A percentile compares a stretch with the other conserved stretches of the same genome.
Conservation (phyloP, 1,140 invertebrate species). For the Pemphigus obesinymphae region DNA sequence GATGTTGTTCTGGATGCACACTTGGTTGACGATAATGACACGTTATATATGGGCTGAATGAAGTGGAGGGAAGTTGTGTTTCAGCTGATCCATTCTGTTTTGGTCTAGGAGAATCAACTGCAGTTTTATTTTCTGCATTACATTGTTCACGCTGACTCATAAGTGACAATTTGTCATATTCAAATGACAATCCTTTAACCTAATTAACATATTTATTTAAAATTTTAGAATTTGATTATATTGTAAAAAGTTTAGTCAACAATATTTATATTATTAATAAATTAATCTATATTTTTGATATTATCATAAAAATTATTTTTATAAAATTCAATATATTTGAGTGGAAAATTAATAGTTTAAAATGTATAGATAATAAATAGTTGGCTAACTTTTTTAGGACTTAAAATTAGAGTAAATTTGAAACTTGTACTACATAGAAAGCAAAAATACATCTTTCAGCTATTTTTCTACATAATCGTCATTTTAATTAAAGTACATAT, state of each 20-base stretch:
- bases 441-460: no score
- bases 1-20: constrained; percentile 2
- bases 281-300: neutral
- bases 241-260: neutral
- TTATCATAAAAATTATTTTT: no score
- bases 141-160: constrained; percentile 45
- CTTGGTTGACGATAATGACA: constrained; percentile 20
- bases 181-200: constrained; percentile 74
- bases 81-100: constrained; percentile 31
- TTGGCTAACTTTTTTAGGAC: no score
- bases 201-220: constrained; percentile 47
- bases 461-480: no score
- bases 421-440: no score
- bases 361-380: no score
- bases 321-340: no score
- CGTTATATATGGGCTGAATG: constrained; percentile 22
- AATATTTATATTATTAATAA: neutral
- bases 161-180: constrained; percentile 69
- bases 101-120: neutral
- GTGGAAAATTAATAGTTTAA: no score
- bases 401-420: no score
- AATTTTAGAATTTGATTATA: neutral
- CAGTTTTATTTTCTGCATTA: constrained; percentile 19
- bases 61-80: neutral
- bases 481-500: no score